Evolutionary conservation across 2,113 vertebrate species (phyloP).

Genomic region (Romanogobio albipinnatus): DNA sequence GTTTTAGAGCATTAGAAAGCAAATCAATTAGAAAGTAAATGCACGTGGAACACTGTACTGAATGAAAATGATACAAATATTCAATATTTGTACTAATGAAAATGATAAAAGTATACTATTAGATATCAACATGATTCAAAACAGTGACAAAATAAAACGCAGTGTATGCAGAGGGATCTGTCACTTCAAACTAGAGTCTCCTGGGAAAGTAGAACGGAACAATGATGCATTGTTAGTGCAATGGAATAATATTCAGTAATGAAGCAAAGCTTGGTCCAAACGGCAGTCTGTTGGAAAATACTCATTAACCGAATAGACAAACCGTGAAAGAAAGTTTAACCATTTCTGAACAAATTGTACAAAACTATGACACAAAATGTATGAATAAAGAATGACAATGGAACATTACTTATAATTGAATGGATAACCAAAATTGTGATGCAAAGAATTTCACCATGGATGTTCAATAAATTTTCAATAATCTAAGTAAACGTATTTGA

Average conservation of each 20-base stretch:
- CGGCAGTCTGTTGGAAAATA: neutral
- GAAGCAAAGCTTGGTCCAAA: neutral
- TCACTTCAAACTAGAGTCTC: conserved; percentile 3
- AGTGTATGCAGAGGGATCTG: neutral
- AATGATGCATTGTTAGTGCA: neutral
- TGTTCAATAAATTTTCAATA: neutral
- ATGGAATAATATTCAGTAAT: neutral
- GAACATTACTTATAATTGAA: neutral
- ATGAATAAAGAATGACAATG: neutral
- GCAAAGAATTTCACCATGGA: neutral
- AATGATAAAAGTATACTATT: neutral
- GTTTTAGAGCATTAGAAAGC: neutral
- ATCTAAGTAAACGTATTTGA: too few species aligned
- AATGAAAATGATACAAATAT: neutral
- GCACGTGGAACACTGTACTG: neutral
- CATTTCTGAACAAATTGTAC: neutral
- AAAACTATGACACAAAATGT: neutral
- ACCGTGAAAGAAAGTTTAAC: neutral
- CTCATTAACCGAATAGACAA: neutral
- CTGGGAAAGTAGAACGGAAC: conserved; percentile 8
- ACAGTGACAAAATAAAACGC: neutral
- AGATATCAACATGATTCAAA: neutral
- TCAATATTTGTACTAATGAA: neutral
- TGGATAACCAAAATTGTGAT: neutral
- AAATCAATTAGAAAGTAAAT: neutral